These are phyloP conservation scores for Bedellia somnulentella DNA, from an alignment of 2,888 invertebrate genomes.

Conservation along the genomic window DNA sequence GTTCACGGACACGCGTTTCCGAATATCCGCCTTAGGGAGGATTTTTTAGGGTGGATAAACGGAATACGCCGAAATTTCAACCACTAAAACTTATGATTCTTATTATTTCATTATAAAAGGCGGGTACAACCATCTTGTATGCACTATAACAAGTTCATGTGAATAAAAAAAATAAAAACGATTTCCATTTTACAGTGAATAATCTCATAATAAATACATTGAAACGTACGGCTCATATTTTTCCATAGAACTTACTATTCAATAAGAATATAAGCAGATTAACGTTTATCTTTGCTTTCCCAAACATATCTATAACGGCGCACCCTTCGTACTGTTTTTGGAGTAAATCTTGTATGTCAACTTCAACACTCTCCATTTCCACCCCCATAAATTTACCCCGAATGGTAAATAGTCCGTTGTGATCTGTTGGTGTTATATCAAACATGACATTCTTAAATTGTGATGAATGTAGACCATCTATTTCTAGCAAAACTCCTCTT, in stretches of 20 bases:
- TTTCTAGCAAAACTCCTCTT: constrained; percentile 71
- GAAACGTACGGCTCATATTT: too few relatives aligned
- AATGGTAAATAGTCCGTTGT: constrained; percentile 69
- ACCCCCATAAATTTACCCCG: constrained; percentile 78
- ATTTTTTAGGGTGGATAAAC: too few relatives aligned
- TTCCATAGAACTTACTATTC: constrained; percentile 76
- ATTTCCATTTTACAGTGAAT: too few relatives aligned
- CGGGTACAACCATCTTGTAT: too few relatives aligned
- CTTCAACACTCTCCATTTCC: constrained; percentile 71
- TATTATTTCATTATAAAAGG: too few relatives aligned
- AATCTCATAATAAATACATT: too few relatives aligned
- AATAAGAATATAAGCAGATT: constrained; percentile 73
- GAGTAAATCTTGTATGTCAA: constrained; percentile 72
- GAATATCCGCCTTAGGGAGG: too few relatives aligned
- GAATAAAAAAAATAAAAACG: too few relatives aligned
- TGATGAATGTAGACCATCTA: constrained; percentile 66
- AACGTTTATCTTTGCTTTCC: constrained; percentile 77
- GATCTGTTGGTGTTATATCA: constrained; percentile 69
- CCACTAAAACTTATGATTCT: too few relatives aligned
- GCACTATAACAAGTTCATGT: too few relatives aligned
- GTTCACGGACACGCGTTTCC: too few relatives aligned
- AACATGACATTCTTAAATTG: constrained; percentile 77
- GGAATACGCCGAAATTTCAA: too few relatives aligned
- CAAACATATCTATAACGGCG: constrained; percentile 75
- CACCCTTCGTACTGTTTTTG: constrained; percentile 78